Evolutionary conservation across 2,888 invertebrate genomes (phyloP).

Genomic region (Acanthoscelides obtectus): DNA sequence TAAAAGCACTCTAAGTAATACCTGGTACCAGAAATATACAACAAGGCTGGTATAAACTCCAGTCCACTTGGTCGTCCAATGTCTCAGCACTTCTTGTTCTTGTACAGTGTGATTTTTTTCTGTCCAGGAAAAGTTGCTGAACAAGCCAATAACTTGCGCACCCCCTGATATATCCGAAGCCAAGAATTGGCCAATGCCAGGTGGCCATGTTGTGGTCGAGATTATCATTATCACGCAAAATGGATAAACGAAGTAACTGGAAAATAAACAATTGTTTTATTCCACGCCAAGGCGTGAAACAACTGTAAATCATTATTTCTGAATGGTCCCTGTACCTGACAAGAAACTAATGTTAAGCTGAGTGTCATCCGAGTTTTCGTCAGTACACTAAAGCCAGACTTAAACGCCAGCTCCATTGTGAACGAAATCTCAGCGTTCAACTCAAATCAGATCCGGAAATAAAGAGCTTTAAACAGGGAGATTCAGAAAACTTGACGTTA

Average conservation of each 20-base stretch:
- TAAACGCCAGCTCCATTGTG: too few species aligned
- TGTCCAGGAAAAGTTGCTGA: constrained; percentile 96
- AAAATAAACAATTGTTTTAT: too few species aligned
- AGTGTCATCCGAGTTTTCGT: too few species aligned
- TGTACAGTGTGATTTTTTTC: constrained; percentile 72
- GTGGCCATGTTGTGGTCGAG: constrained; percentile 78
- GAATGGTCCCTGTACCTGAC: too few species aligned
- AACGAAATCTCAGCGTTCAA: too few species aligned
- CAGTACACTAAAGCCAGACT: too few species aligned
- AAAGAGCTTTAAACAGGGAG: too few species aligned
- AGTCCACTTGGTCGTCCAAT: constrained; percentile 82
- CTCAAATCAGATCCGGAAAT: too few species aligned
- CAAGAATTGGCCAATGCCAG: constrained; percentile 68
- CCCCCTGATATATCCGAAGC: constrained; percentile 47
- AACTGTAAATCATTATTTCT: too few species aligned
- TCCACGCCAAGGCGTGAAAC: too few species aligned
- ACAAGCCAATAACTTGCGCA: constrained; percentile 66
- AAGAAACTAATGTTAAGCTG: too few species aligned
- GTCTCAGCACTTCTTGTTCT: constrained; percentile 75
- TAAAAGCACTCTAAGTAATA: constrained; percentile 55
- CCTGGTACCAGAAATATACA: constrained; percentile 80
- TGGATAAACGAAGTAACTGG: constrained; percentile 75
- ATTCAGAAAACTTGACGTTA: too few species aligned
- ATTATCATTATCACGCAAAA: constrained; percentile 80
- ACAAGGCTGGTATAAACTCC: constrained; percentile 82